Evolutionary conservation across 1,140 invertebrate genomes (phyloP).

Genomic region (Wasmannia auropunctata): DNA sequence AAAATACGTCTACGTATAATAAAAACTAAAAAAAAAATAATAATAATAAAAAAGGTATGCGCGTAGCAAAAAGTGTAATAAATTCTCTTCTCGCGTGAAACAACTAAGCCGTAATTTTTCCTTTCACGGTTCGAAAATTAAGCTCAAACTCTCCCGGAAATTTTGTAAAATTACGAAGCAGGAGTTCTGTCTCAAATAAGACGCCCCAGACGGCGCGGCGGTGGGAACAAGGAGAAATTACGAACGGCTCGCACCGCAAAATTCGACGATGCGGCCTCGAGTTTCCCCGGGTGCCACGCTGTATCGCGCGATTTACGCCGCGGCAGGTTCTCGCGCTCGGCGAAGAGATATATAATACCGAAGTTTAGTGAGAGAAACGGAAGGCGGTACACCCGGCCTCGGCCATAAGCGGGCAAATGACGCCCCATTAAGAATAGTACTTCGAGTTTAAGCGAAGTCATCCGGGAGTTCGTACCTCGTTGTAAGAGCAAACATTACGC

Average conservation of each 20-base stretch:
- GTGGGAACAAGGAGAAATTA: not conserved
- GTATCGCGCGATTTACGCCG: conserved; percentile 33
- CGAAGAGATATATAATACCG: not conserved
- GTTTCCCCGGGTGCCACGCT: not conserved
- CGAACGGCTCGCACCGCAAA: not conserved
- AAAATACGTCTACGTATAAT: not conserved
- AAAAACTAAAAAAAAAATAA: not conserved
- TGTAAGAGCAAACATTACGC: conserved; percentile 46
- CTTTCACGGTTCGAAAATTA: not conserved
- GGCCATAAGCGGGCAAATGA: conserved; percentile 37
- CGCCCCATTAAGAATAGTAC: conserved; percentile 45
- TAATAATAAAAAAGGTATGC: too few relatives aligned
- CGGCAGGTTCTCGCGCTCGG: not conserved
- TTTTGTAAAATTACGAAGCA: conserved; percentile 12
- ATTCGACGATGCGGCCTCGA: not conserved
- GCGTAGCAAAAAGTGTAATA: not conserved
- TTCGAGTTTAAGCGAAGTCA: conserved; percentile 43
- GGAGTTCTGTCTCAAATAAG: conserved; percentile 1
- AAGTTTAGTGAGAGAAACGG: conserved; percentile 36
- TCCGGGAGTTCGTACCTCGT: conserved; percentile 43
- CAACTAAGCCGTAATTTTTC: not conserved
- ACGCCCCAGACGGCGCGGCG: too few relatives aligned
- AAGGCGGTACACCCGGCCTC: not conserved
- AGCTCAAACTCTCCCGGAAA: not conserved
- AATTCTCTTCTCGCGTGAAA: not conserved